These are phyloP conservation scores for Carabus problematicus DNA, from an alignment of 2,888 invertebrate genomes.

Conservation along the genomic window DNA sequence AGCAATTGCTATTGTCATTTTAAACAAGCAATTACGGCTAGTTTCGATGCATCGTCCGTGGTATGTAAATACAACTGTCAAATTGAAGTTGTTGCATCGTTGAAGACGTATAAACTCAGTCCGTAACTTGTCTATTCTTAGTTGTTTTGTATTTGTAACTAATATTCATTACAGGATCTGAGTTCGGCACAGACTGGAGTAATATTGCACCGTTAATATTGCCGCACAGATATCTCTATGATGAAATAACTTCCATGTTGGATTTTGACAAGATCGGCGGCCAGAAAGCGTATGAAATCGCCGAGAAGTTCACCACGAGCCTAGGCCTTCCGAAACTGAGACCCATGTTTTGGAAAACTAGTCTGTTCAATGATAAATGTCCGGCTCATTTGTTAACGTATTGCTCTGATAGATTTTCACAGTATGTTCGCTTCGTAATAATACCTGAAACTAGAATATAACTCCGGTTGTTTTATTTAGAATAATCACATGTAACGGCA, in stretches of 20 bases:
- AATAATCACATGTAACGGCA: conserved; percentile 61
- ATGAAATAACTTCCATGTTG: conserved; percentile 50
- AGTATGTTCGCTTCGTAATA: conserved; percentile 55
- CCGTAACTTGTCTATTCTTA: too few relatives aligned
- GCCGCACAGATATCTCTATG: conserved; percentile 60
- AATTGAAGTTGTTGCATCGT: too few relatives aligned
- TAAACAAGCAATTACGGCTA: too few relatives aligned
- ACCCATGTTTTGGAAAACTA: conserved; percentile 60
- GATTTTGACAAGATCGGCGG: conserved; percentile 60
- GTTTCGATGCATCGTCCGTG: too few relatives aligned
- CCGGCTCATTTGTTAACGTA: conserved; percentile 62
- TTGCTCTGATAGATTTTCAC: conserved; percentile 60
- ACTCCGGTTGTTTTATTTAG: too few relatives aligned
- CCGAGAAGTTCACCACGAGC: conserved; percentile 59
- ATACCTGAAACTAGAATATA: too few relatives aligned
- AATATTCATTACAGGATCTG: conserved; percentile 58
- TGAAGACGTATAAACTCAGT: too few relatives aligned
- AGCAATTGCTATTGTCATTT: too few relatives aligned
- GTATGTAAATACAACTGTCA: too few relatives aligned
- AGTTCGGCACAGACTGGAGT: conserved; percentile 68
- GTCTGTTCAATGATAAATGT: conserved; percentile 58
- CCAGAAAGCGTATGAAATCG: conserved; percentile 60
- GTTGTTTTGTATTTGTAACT: too few relatives aligned
- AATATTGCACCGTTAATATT: conserved; percentile 64
- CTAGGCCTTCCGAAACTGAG: conserved; percentile 62